Evolutionary conservation across 2,113 vertebrate species (phyloP).

Genomic region (Microcebus tavaratra): DNA sequence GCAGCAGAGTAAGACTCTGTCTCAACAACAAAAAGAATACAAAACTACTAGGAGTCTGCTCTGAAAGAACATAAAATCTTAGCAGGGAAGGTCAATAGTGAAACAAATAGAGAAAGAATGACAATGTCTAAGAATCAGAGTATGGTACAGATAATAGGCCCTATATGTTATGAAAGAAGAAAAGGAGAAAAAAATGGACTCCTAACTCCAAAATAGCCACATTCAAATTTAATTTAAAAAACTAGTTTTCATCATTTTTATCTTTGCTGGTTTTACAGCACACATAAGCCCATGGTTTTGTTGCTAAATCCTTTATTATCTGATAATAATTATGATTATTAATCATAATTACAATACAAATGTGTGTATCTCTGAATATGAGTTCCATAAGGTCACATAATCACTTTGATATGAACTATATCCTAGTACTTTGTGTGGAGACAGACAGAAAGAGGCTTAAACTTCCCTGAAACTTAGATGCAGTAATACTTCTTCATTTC

Average conservation of each 20-base stretch:
- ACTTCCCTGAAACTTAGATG: not conserved
- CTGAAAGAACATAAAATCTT: not conserved
- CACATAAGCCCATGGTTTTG: not conserved
- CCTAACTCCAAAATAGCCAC: not conserved
- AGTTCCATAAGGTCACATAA: not conserved
- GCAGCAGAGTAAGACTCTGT: too few relatives aligned
- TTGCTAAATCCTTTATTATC: not conserved
- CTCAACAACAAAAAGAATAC: not conserved
- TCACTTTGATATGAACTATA: not conserved
- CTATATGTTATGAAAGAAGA: not conserved
- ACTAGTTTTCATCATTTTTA: not conserved
- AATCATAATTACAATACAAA: constrained; percentile 4
- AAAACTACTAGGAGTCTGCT: not conserved
- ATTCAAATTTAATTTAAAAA: constrained; percentile 21
- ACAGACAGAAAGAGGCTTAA: not conserved
- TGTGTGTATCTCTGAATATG: not conserved
- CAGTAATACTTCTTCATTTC: not conserved
- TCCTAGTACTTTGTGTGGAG: not conserved
- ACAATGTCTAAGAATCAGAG: not conserved
- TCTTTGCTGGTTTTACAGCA: not conserved
- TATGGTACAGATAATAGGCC: not conserved
- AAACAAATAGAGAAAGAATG: not conserved
- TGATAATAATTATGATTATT: not conserved
- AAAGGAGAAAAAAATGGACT: not conserved
- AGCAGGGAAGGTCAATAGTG: not conserved